Conservation (phyloP, 2,797 vertebrate species). For the Ctenochaetus hawaiiensis region DNA sequence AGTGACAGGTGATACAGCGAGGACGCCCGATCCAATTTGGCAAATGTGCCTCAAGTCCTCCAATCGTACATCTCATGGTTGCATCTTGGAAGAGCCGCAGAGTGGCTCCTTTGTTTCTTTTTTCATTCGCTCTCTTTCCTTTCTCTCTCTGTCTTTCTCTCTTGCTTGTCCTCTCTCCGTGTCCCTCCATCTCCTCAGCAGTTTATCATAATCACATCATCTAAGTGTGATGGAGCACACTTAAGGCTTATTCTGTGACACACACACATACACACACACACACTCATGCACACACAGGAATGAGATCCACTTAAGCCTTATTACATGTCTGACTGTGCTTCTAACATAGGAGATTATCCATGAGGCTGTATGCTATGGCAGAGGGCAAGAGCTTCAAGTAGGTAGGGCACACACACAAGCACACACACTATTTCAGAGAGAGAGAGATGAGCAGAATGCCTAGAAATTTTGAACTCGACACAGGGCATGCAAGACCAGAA, state of each 20-base stretch:
- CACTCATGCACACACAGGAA: constrained; percentile 24
- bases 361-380: constrained; percentile 56
- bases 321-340: constrained; percentile 77
- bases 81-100: not conserved
- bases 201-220: constrained; percentile 84
- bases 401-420: not conserved
- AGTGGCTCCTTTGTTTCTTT: not conserved
- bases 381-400: constrained; percentile 53
- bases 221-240: constrained; percentile 77
- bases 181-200: constrained; percentile 68
- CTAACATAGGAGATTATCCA: constrained; percentile 78
- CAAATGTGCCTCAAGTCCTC: constrained; percentile 32
- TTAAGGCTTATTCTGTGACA: constrained; percentile 74
- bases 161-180: constrained; percentile 29
- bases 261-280: constrained; percentile 39
- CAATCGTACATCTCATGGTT: constrained; percentile 6
- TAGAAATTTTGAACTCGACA: not conserved
- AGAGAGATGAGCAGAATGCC: not conserved
- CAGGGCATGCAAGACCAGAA: not conserved
- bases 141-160: constrained; percentile 6
- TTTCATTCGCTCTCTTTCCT: not conserved
- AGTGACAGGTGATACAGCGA: constrained; percentile 43
- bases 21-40: constrained; percentile 38
- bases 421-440: constrained; percentile 14
- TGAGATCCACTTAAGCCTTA: constrained; percentile 78